Conservation (phyloP, 2,888 invertebrate species). For the Furcula furcula region DNA sequence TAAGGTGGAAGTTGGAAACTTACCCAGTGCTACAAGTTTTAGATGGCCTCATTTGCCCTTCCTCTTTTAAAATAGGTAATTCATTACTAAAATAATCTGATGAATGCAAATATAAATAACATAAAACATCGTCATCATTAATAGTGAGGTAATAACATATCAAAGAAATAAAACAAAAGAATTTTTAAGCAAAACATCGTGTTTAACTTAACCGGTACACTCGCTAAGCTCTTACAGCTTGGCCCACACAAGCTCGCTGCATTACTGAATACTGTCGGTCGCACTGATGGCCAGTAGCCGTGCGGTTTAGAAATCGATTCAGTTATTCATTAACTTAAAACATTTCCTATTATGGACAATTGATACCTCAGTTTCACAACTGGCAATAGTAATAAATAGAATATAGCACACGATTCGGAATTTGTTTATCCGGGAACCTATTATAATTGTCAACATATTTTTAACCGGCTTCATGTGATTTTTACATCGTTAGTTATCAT, state of each 20-base stretch:
- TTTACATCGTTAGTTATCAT: too few species aligned
- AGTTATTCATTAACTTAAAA: conserved; percentile 53
- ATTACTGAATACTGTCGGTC: conserved; percentile 53
- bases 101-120: too few species aligned
- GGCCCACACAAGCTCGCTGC: conserved; percentile 35
- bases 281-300: conserved; percentile 51
- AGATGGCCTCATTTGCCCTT: too few species aligned
- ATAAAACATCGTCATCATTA: too few species aligned
- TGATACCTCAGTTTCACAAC: conserved; percentile 45
- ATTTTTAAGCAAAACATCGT: not conserved
- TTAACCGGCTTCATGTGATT: too few species aligned
- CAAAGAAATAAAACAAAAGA: not conserved
- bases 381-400: conserved; percentile 12
- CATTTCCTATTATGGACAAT: conserved; percentile 58
- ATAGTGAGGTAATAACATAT: not conserved
- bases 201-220: not conserved
- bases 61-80: too few species aligned
- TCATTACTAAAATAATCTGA: too few species aligned
- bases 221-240: conserved; percentile 21
- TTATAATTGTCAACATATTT: too few species aligned
- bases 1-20: too few species aligned
- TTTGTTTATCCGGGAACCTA: too few species aligned
- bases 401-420: too few species aligned
- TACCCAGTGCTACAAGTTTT: too few species aligned
- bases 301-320: conserved; percentile 70